A percentile compares a stretch with the other conserved stretches of the same genome.
phyloP scores from a whole-genome alignment of 1,140 invertebrate genomes.

The Drosophila pseudoananassae region DNA sequence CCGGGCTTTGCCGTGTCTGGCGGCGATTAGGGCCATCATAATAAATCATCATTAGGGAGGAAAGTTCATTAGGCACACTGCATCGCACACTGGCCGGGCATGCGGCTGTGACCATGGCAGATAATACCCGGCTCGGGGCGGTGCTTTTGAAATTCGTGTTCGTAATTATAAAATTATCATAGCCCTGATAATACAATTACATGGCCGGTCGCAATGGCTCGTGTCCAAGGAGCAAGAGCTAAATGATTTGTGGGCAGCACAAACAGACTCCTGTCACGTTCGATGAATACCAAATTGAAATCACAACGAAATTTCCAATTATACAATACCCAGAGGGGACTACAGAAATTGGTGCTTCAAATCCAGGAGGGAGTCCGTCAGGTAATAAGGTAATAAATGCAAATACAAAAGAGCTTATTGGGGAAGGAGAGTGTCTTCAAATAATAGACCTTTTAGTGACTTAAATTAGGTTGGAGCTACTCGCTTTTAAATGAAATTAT shows the following conservation, averaged over 20 bases:
- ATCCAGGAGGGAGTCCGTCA: background rate
- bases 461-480: background rate
- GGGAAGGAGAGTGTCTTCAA: background rate
- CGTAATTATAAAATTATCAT: slow-evolving; percentile 59
- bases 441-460: background rate
- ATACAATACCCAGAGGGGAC: slow-evolving; percentile 52
- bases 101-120: slow-evolving; percentile 22
- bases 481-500: background rate
- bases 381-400: background rate
- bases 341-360: slow-evolving; percentile 22
- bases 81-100: slow-evolving; percentile 10
- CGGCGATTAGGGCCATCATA: slow-evolving; percentile 67
- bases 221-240: slow-evolving; percentile 8
- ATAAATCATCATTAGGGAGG: slow-evolving; percentile 72
- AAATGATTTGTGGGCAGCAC: slow-evolving; percentile 23
- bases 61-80: slow-evolving; percentile 59
- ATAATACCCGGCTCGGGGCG: slow-evolving; percentile 47
- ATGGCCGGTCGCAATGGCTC: slow-evolving; percentile 31
- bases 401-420: background rate
- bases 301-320: slow-evolving; percentile 63
- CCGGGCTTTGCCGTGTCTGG: slow-evolving; percentile 39
- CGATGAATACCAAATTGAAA: slow-evolving; percentile 62
- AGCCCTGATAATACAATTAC: slow-evolving; percentile 71
- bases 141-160: slow-evolving; percentile 54
- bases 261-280: slow-evolving; percentile 62